Conservation (phyloP, 1,140 invertebrate genomes). For the Papilio machaon region DNA sequence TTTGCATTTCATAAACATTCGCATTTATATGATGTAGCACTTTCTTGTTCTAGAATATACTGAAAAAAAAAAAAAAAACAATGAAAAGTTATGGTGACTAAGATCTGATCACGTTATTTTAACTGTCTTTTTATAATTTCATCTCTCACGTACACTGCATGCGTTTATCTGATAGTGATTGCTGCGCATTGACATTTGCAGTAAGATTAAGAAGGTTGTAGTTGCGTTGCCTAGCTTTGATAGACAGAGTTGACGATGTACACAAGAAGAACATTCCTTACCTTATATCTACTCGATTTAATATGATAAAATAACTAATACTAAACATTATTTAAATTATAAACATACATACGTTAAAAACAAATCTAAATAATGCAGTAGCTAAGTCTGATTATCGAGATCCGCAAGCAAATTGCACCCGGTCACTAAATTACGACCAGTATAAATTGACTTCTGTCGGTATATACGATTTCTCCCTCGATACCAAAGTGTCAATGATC, state of each 20-base stretch:
- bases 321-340: not conserved
- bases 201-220: not conserved
- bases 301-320: not conserved
- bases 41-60: no score
- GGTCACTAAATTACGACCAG: constrained; percentile 49
- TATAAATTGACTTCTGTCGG: constrained; percentile 50
- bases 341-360: not conserved
- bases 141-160: no score
- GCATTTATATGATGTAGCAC: no score
- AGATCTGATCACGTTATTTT: no score
- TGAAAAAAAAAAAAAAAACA: no score
- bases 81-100: no score
- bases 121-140: no score
- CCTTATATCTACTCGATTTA: not conserved
- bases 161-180: no score
- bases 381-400: constrained; percentile 46
- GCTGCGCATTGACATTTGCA: not conserved
- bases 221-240: no score
- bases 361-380: constrained; percentile 37
- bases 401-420: constrained; percentile 54
- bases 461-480: constrained; percentile 46
- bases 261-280: not conserved
- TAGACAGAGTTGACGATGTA: no score
- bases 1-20: no score
- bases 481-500: constrained; percentile 44